Percentiles rank a stretch among this genome's conserved stretches.
phyloP scores from a whole-genome alignment of 2,888 invertebrate genomes.

The Dicranocentrus wangi region DNA sequence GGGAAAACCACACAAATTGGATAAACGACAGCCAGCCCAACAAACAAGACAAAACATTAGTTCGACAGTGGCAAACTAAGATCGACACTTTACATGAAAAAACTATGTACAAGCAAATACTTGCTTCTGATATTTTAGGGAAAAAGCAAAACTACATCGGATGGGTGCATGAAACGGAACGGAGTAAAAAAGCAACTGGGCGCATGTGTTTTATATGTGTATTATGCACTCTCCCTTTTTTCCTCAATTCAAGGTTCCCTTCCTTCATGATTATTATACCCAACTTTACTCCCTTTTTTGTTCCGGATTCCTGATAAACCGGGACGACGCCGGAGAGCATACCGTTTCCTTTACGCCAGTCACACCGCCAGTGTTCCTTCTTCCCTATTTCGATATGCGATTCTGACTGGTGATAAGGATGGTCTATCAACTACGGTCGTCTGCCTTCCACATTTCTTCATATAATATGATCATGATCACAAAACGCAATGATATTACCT shows the following conservation, averaged over 20 bases:
- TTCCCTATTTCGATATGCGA: conserved; percentile 1
- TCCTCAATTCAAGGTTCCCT: conserved; percentile 8
- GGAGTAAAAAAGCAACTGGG: conserved; percentile 34
- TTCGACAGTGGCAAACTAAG: conserved; percentile 14
- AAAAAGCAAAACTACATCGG: conserved; percentile 4
- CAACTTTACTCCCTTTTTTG: conserved; percentile 50
- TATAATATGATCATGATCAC: conserved; percentile 8
- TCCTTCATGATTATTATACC: conserved; percentile 44
- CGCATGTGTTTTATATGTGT: no score
- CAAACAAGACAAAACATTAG: conserved; percentile 2
- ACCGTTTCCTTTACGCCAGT: neutral
- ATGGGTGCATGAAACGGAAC: conserved; percentile 51
- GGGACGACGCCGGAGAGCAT: conserved; percentile 45
- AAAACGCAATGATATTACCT: neutral
- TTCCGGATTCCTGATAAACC: conserved; percentile 62
- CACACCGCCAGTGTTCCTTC: neutral
- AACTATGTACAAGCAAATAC: neutral
- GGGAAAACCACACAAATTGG: neutral
- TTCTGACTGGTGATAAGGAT: conserved; percentile 3
- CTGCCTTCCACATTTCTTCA: neutral
- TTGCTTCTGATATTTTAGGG: conserved; percentile 20
- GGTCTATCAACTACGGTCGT: neutral
- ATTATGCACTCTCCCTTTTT: conserved; percentile 31
- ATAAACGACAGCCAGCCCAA: conserved; percentile 11
- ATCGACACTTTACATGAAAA: conserved; percentile 36